Percentiles rank a stretch among this genome's conserved stretches.
Conservation (phyloP, 2,797 vertebrate species). For the Tolypeutes matacus region DNA sequence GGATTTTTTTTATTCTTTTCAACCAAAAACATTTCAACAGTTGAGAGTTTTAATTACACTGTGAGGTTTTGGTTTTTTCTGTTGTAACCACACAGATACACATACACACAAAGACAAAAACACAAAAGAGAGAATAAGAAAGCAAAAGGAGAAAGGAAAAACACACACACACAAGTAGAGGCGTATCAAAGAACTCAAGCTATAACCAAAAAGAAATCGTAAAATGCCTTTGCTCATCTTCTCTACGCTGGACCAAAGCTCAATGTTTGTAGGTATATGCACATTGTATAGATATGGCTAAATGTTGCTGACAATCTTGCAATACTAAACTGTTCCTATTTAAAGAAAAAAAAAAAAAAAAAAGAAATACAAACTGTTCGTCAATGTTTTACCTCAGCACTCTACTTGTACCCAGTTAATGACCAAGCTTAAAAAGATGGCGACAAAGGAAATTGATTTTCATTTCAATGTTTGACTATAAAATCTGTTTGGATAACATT, state of each 20-base stretch:
- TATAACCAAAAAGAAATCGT: conserved; percentile 96
- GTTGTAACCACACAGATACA: conserved; percentile 62
- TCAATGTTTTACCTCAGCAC: conserved; percentile 96
- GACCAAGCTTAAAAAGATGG: conserved; percentile 88
- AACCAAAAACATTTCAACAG: conserved; percentile 83
- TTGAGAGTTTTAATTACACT: conserved; percentile 83
- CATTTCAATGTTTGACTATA: conserved; percentile 89
- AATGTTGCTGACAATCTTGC: conserved; percentile 99
- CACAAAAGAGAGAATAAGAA: conserved; percentile 81
- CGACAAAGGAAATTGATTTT: conserved; percentile 87
- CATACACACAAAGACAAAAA: neutral
- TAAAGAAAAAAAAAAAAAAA: conserved; percentile 87
- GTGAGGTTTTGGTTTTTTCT: conserved; percentile 84
- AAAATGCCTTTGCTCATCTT: conserved; percentile 95
- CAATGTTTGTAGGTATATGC: conserved; percentile 97
- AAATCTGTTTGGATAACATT: conserved; percentile 89
- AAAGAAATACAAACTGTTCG: conserved; percentile 90
- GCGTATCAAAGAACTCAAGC: conserved; percentile 94
- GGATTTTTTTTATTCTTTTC: conserved; percentile 54
- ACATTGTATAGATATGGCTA: conserved; percentile 99
- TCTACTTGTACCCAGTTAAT: conserved; percentile 92
- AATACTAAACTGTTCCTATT: conserved; percentile 94
- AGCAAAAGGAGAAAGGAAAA: conserved; percentile 87
- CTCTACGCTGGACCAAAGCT: conserved; percentile 99
- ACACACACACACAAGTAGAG: conserved; percentile 90